Percentiles rank a stretch among this genome's conserved stretches.
These are phyloP conservation scores for Paradisaea rubra DNA, from an alignment of 2,113 vertebrate species.

Conservation along the genomic window DNA sequence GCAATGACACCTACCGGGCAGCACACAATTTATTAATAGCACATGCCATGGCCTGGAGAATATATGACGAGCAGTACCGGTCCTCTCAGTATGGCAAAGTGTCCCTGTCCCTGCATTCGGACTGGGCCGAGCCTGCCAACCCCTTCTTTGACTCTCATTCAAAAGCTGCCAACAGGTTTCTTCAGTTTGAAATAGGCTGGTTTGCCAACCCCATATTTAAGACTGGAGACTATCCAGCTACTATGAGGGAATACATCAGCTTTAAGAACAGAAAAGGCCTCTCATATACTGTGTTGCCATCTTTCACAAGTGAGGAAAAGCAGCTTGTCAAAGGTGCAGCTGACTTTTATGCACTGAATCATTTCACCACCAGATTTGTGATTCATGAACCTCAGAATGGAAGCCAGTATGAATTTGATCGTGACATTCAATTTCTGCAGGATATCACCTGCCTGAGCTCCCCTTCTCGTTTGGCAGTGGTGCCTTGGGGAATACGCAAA, in stretches of 20 bases:
- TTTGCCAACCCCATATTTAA: constrained; percentile 88
- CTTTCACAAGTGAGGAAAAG: constrained; percentile 76
- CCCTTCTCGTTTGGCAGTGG: constrained; percentile 73
- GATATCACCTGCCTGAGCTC: constrained; percentile 85
- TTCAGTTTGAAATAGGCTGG: constrained; percentile 88
- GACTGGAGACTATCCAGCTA: constrained; percentile 75
- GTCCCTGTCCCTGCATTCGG: constrained; percentile 85
- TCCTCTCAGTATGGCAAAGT: constrained; percentile 71
- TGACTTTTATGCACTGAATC: constrained; percentile 88
- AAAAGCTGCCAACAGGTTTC: constrained; percentile 79
- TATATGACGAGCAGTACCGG: constrained; percentile 73
- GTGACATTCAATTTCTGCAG: constrained; percentile 74
- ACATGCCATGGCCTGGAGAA: constrained; percentile 84
- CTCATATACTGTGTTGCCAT: constrained; percentile 67
- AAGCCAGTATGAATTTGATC: constrained; percentile 67
- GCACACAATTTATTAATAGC: constrained; percentile 86
- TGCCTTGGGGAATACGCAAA: constrained; percentile 83
- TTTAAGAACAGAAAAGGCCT: constrained; percentile 63
- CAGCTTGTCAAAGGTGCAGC: constrained; percentile 78
- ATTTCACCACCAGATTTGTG: constrained; percentile 91
- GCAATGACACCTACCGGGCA: constrained; percentile 73
- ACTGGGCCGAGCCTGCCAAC: constrained; percentile 92
- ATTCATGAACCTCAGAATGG: constrained; percentile 59
- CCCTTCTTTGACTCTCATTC: constrained; percentile 78
- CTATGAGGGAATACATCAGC: constrained; percentile 75